Base-by-base conservation (phyloP, 2,113 vertebrate genomes). In the Marmota monax region DNA sequence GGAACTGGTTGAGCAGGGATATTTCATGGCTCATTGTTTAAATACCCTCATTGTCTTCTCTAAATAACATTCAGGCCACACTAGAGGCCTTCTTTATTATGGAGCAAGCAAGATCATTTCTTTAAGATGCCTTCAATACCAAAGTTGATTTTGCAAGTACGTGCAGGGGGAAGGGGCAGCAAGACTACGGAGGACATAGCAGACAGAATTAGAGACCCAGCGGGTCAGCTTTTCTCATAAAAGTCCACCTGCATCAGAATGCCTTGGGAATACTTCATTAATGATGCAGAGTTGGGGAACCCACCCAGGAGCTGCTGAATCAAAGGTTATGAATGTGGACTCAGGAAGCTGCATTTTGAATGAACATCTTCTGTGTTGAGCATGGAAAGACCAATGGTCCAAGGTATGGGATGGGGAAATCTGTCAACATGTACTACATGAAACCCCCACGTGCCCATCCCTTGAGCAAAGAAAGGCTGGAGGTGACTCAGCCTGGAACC, bases 161-260 rank as follows among this genome's bases (percentile, higher is more conserved):
- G 2, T 12, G 5, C 20, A n/a, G 37, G 2, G 2, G 39, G 22
- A 16, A 1, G 9, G 16, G 23, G 10, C 63, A 13, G 67, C 0
- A 14, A 70, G 20, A 74, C 13, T 12, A 10, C 1, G 8, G 37
- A 17, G 51, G 37, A 4, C 13, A 7, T 5, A 23, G 39, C 23
- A 14, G 34, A 22, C 29, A 92, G 18, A 70, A 76, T 51, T 3
- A 37, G 78, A 88, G 70, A 83, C 61, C 45, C 39, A 76, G 74
- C 2, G 23, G 16, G 56, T 27, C 20, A 45, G 29, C 16, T 87
- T 67, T 80, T 69, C 65, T 91, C 84, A 22, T 48, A 56, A 80
- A 16, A 37, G 37, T 63, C 34, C 42, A 42, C 7, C 23, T 32
- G 10, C 16, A 9, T 42, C 78, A 67, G 78, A 74, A 73, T 34